Conservation (phyloP, 2,113 vertebrate genomes). For the Erpornis zantholeuca region DNA sequence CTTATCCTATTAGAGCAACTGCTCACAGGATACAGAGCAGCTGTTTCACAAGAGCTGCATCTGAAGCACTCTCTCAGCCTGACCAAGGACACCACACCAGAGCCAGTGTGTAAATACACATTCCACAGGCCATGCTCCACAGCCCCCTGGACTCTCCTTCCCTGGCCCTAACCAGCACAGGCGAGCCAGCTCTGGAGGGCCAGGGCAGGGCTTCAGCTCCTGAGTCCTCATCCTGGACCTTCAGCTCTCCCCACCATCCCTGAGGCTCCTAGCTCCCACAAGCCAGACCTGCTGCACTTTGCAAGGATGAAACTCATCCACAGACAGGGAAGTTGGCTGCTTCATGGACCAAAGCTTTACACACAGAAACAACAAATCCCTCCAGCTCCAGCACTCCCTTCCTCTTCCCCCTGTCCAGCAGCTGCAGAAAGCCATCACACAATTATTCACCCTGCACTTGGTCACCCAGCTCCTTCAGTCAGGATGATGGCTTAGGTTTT, state of each 20-base stretch:
- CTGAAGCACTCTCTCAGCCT: not conserved
- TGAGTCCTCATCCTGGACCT: not conserved
- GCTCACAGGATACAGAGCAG: not conserved
- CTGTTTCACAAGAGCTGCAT: not conserved
- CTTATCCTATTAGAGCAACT: not conserved
- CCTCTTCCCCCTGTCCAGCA: not conserved
- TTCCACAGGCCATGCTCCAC: not conserved
- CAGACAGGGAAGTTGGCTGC: not conserved
- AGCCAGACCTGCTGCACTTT: not conserved
- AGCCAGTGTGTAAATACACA: not conserved
- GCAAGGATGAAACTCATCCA: not conserved
- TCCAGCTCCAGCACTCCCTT: not conserved
- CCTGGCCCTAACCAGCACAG: not conserved
- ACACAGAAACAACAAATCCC: accelerated
- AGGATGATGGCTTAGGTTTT: not conserved
- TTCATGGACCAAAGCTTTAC: not conserved
- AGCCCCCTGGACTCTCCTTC: no score
- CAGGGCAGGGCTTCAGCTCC: not conserved
- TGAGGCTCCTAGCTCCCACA: not conserved
- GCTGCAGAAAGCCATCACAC: not conserved
- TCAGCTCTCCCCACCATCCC: not conserved
- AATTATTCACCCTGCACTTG: not conserved
- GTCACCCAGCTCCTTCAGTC: not conserved
- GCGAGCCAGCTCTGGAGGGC: not conserved
- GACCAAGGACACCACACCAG: not conserved